Conservation (phyloP, 2,113 vertebrate species). For the Onychostoma macrolepis region DNA sequence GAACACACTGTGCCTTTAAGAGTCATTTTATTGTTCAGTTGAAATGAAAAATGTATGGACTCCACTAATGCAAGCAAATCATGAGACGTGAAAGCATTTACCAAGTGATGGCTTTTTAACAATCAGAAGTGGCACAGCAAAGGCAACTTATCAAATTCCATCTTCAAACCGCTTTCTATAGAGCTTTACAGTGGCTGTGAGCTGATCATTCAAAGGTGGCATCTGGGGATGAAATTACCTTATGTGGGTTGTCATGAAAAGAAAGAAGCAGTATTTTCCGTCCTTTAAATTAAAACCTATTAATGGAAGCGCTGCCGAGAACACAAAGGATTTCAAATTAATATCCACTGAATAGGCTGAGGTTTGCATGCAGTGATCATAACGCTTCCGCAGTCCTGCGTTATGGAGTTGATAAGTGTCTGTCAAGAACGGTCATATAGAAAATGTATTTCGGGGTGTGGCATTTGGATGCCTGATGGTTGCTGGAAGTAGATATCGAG, state of each 20-base stretch:
- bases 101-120: conserved; percentile 44
- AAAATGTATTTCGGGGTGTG: conserved; percentile 39
- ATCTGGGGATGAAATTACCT: conserved; percentile 71
- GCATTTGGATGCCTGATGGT: neutral
- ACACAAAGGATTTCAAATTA: conserved; percentile 76
- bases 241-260: conserved; percentile 64
- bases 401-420: neutral
- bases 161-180: conserved; percentile 71
- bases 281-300: conserved; percentile 73
- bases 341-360: conserved; percentile 73
- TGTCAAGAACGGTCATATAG: neutral
- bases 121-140: conserved; percentile 53
- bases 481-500: conserved; percentile 45
- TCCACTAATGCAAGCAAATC: neutral
- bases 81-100: neutral
- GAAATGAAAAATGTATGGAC: neutral
- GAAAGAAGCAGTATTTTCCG: conserved; percentile 62
- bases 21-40: neutral
- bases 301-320: conserved; percentile 73
- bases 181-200: conserved; percentile 70
- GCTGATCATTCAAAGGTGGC: conserved; percentile 69
- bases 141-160: conserved; percentile 65
- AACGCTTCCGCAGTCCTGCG: conserved; percentile 43
- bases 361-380: conserved; percentile 36
- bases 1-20: neutral